These are phyloP conservation scores for Carduelis carduelis DNA, from an alignment of 2,797 vertebrate genomes.

Conservation along the genomic window DNA sequence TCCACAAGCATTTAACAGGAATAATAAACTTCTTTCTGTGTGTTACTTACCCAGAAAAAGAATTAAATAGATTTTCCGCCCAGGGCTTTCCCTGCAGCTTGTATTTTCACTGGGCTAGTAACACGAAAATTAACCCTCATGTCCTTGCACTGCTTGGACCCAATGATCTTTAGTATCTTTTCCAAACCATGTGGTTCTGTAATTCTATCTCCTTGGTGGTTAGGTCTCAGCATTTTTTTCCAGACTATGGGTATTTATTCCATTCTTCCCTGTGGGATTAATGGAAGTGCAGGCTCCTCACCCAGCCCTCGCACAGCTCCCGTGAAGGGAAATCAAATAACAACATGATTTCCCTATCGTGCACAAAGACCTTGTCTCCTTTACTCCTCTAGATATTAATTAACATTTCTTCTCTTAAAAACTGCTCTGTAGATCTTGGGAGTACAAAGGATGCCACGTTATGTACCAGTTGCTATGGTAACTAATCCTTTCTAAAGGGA, in stretches of 20 bases:
- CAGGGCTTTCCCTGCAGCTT: neutral
- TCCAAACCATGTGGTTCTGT: neutral
- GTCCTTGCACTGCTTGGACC: neutral
- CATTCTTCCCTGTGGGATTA: neutral
- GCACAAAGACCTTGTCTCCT: neutral
- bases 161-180: neutral
- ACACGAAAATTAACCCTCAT: neutral
- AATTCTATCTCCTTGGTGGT: neutral
- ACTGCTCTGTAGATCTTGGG: neutral
- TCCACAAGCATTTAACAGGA: neutral
- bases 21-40: neutral
- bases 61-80: neutral
- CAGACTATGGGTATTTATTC: neutral
- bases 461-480: slow-evolving; percentile 27
- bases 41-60: neutral
- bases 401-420: neutral
- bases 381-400: neutral
- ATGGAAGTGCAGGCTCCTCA: neutral
- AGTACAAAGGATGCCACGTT: neutral
- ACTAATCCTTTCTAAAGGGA: slow-evolving; percentile 21
- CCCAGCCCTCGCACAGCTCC: neutral
- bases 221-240: neutral
- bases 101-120: neutral
- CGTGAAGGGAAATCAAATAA: neutral
- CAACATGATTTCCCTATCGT: neutral